A percentile compares a stretch with the other conserved stretches of the same genome.
Evolutionary conservation across 2,113 vertebrate genomes (phyloP).

Genomic region (Apaloderma vittatum): DNA sequence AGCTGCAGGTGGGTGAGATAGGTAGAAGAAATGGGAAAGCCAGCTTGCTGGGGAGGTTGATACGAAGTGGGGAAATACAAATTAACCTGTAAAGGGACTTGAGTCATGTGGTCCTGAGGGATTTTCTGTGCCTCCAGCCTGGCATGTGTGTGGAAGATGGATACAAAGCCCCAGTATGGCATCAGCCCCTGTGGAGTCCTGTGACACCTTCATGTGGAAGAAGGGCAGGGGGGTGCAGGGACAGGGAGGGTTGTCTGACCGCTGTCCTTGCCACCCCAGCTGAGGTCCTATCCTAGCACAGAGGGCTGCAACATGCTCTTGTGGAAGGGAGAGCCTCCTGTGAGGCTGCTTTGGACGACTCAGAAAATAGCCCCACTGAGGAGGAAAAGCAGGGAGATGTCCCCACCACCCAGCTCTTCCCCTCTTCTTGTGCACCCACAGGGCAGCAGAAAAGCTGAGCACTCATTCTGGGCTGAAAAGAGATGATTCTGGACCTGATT

Average conservation of each 20-base stretch:
- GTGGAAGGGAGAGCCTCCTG: neutral
- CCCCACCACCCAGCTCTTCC: neutral
- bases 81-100: neutral
- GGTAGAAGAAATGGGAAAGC: neutral
- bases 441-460: neutral
- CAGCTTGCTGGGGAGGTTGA: neutral
- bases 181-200: neutral
- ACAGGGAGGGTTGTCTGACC: neutral
- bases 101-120: neutral
- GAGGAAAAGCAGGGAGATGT: neutral
- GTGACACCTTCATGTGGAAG: neutral
- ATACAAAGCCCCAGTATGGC: accelerated
- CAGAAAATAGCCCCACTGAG: neutral
- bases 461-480: neutral
- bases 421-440: neutral
- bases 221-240: accelerated
- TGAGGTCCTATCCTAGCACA: neutral
- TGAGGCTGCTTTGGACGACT: neutral
- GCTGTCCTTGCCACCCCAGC: neutral
- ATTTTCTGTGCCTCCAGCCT: neutral
- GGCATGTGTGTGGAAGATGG: neutral
- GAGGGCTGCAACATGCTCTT: neutral
- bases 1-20: neutral
- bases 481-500: neutral
- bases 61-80: neutral